Base-by-base conservation (phyloP, 2,888 invertebrate species). In the Pseudanteris insignis region DNA sequence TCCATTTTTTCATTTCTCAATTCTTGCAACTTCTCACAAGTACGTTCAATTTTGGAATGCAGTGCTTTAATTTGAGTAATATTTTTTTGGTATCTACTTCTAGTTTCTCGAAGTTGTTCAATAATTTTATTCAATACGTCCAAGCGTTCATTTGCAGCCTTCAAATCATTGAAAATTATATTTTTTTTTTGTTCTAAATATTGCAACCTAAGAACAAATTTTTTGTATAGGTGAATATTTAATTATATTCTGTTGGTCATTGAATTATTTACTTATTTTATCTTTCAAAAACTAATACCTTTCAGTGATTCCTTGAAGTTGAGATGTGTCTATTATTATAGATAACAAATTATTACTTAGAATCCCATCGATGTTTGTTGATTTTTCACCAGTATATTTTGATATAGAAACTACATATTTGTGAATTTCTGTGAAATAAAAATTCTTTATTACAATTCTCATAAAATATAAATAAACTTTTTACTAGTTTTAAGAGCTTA, bases 321-420 rank as follows among this genome's bases (percentile, higher is more conserved):
- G 82, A 1, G 82, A 81, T 3, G 81, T 72, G 67, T 90, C 88
- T 0, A 87, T 69, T 0, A 85, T 84, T 66, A 86, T 82, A 0
- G 86, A 86, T 1, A 90, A 73, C 1, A 85, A 74, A 4, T 82
- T 81, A 38, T 84, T 83, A 0, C 83, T 81, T 0, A 71, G 66
- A 1, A 90, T 83, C 55, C 82, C 81, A 6, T 77, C 80, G 11
- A 86, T 87, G 4, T 84, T 83, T 2, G 84, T 84, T 0, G 86
- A 87, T 58, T 83, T 85, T 36, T 83, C 84, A 0, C 84, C 83
- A 1, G 88, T 86, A 74, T 91, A 91, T 12, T 83, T 84, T 0
- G 91, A 91, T 46, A 82, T 78, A 0, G 79, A 84, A 0, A 87
- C 84, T 0, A 72, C 65, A 75, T 86, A 89, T 7, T 82, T 78